These are phyloP conservation scores for Lutjanus campechanus DNA, from an alignment of 2,797 vertebrate genomes.

Conservation along the genomic window DNA sequence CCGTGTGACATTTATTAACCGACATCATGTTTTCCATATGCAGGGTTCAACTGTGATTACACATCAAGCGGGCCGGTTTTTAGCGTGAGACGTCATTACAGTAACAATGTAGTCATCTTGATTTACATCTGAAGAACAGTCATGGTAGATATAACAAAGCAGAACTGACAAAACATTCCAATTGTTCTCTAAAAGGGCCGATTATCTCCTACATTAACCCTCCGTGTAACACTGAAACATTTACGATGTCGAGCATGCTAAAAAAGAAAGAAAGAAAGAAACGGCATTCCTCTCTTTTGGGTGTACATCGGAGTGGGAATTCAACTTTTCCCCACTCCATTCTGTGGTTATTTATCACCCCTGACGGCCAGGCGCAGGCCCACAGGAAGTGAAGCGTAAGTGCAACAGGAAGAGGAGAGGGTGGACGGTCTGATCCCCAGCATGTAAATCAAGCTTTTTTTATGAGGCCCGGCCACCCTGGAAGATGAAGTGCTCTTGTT, in stretches of 20 bases:
- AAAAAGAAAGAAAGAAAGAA: conserved; percentile 14
- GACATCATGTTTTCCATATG: conserved; percentile 73
- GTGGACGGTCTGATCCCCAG: conserved; percentile 86
- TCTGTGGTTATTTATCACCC: conserved; percentile 81
- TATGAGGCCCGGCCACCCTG: conserved; percentile 92
- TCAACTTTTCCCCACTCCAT: conserved; percentile 72
- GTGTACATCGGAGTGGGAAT: conserved; percentile 53
- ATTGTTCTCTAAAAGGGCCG: conserved; percentile 48
- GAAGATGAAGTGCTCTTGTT: conserved; percentile 92
- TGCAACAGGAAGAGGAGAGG: conserved; percentile 88
- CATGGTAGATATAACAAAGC: conserved; percentile 64
- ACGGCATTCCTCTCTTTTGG: conserved; percentile 40
- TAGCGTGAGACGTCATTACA: conserved; percentile 40
- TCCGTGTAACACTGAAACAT: conserved; percentile 25
- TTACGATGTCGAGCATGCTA: conserved; percentile 24
- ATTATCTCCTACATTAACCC: conserved; percentile 61
- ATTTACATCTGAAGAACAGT: conserved; percentile 65
- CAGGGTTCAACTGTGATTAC: conserved; percentile 51
- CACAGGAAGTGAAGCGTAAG: conserved; percentile 88
- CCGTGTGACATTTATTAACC: conserved; percentile 65
- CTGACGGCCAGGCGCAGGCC: conserved; percentile 61
- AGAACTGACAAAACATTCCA: conserved; percentile 63
- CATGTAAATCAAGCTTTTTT: conserved; percentile 92
- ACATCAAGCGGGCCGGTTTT: conserved; percentile 55
- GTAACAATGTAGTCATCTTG: conserved; percentile 55